Evolutionary conservation across 2,113 vertebrate genomes (phyloP).

Genomic region (Ibidorhyncha struthersii): DNA sequence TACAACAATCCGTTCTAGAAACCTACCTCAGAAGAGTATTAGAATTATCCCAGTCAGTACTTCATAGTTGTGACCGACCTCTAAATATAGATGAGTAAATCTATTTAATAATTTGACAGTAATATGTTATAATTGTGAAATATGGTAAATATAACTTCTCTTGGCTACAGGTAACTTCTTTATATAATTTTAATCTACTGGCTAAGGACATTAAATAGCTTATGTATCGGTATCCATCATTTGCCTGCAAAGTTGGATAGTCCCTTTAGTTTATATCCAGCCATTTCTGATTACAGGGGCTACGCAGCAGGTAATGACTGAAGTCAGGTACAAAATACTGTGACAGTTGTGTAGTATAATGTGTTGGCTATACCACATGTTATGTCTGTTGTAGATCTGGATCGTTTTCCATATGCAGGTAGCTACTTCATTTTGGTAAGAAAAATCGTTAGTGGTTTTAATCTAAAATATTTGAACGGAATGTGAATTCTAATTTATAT

Average conservation of each 20-base stretch:
- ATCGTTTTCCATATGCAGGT: neutral
- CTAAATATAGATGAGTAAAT: constrained; percentile 41
- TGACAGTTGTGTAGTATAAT: neutral
- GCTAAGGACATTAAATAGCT: constrained; percentile 50
- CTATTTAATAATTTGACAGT: neutral
- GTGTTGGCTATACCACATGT: constrained; percentile 7
- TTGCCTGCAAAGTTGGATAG: constrained; percentile 74
- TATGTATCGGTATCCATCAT: constrained; percentile 54
- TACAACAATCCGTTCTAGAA: neutral
- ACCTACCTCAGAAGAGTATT: neutral
- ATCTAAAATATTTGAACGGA: neutral
- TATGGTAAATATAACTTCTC: constrained; percentile 5
- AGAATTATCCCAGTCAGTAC: neutral
- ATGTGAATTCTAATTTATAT: neutral
- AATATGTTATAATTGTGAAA: constrained; percentile 16
- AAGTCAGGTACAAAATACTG: neutral
- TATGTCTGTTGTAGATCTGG: constrained; percentile 21
- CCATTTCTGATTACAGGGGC: neutral
- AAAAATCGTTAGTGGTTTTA: neutral
- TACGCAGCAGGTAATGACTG: constrained; percentile 32
- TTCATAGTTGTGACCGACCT: neutral
- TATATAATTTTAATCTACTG: constrained; percentile 6
- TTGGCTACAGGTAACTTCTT: constrained; percentile 25
- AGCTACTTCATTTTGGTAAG: constrained; percentile 1
- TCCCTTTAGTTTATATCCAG: constrained; percentile 49